A percentile compares a stretch with the other conserved stretches of the same genome.
These are phyloP conservation scores for Indri indri DNA, from an alignment of 2,113 vertebrate genomes.

Conservation along the genomic window DNA sequence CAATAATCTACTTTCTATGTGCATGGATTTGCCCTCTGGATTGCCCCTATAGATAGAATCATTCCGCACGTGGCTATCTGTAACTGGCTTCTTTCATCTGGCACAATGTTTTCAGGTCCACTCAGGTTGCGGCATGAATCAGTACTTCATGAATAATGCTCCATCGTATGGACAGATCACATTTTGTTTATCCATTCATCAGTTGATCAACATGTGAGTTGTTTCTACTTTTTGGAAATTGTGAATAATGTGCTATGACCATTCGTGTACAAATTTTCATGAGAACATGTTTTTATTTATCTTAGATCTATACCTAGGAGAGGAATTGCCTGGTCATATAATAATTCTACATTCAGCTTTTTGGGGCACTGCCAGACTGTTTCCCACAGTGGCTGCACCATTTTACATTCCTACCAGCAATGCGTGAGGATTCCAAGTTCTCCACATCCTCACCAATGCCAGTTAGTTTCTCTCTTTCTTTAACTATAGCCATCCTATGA, in stretches of 20 bases:
- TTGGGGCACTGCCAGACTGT: neutral
- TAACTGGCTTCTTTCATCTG: neutral
- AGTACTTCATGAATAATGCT: neutral
- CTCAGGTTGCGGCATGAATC: rapidly evolving
- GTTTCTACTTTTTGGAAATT: neutral
- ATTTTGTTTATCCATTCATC: neutral
- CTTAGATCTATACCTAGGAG: neutral
- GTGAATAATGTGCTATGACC: neutral
- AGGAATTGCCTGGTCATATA: neutral
- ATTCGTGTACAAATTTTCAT: neutral
- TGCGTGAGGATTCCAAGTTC: neutral
- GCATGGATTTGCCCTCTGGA: neutral
- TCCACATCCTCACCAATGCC: slow-evolving; percentile 26
- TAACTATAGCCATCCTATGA: neutral
- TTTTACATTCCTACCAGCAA: slow-evolving; percentile 6
- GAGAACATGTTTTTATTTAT: neutral
- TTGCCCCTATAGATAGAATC: neutral
- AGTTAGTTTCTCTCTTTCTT: neutral
- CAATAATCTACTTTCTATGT: neutral
- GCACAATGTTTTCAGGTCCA: neutral
- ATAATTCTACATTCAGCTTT: slow-evolving; percentile 43
- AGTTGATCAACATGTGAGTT: rapidly evolving
- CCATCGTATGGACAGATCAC: neutral
- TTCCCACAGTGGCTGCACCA: neutral
- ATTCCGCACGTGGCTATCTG: neutral